A percentile compares a stretch with the other conserved stretches of the same genome.
These are phyloP conservation scores for Illadopsis cleaveri DNA, from an alignment of 2,113 vertebrate species.

Conservation along the genomic window DNA sequence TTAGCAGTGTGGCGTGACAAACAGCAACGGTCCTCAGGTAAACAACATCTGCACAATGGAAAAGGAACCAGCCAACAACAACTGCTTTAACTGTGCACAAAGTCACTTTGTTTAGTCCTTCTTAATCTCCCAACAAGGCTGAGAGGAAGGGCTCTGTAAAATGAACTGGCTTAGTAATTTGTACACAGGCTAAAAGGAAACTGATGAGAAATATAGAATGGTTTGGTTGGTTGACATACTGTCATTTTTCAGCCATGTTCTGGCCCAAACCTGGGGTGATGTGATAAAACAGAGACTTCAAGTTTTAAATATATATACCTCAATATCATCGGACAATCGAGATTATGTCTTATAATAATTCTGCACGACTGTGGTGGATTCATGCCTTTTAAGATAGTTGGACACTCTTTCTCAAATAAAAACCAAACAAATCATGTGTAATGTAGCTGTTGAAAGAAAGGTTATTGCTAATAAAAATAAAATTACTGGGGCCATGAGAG, in stretches of 20 bases:
- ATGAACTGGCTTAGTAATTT: not conserved
- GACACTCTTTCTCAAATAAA: not conserved
- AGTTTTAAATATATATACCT: not conserved
- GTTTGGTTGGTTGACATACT: not conserved
- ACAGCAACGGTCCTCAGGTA: not conserved
- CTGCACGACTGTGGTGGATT: not conserved
- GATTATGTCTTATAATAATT: not conserved
- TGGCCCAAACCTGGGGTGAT: not conserved
- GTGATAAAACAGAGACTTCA: not conserved
- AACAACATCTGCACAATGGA: not conserved
- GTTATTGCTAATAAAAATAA: conserved; percentile 18
- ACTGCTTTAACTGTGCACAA: not conserved
- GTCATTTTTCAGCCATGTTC: not conserved
- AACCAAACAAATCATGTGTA: not conserved
- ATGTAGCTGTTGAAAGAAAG: conserved; percentile 10
- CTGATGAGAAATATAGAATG: not conserved
- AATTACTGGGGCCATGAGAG: not conserved
- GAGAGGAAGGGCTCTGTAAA: not conserved
- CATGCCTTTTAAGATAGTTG: not conserved
- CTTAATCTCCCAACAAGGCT: not conserved
- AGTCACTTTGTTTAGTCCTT: not conserved
- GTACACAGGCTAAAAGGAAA: not conserved
- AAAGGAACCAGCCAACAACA: not conserved
- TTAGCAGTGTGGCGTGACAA: not conserved
- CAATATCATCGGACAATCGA: accelerated